These are phyloP conservation scores for Philonicus albiceps DNA, from an alignment of 2,888 invertebrate genomes.

Conservation along the genomic window DNA sequence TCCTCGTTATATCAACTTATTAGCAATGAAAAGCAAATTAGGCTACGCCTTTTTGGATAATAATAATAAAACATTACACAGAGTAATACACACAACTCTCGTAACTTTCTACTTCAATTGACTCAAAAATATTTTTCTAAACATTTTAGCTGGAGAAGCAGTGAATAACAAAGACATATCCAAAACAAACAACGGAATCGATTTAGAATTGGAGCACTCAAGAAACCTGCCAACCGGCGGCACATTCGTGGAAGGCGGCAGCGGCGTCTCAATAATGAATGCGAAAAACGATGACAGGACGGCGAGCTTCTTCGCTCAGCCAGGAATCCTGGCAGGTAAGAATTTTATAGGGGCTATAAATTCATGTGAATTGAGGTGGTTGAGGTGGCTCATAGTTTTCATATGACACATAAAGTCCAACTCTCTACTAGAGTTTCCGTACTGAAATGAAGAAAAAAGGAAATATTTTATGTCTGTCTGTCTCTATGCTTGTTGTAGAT, in stretches of 20 bases:
- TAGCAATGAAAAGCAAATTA: conserved; percentile 11
- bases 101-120: background rate
- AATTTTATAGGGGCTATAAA: conserved; percentile 47
- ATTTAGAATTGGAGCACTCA: conserved; percentile 46
- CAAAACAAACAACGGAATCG: conserved; percentile 47
- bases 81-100: background rate
- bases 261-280: conserved; percentile 82
- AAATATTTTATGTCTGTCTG: too few species aligned
- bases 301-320: conserved; percentile 93
- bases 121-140: background rate
- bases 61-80: background rate
- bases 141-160: conserved; percentile 45
- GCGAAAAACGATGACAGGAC: conserved; percentile 82
- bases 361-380: too few species aligned
- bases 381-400: too few species aligned
- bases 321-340: conserved; percentile 89
- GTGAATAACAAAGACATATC: conserved; percentile 42
- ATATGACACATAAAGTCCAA: too few species aligned
- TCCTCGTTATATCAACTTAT: conserved; percentile 44
- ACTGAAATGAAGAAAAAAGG: too few species aligned
- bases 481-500: too few species aligned
- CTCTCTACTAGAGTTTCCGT: too few species aligned
- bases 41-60: background rate
- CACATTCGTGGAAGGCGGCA: conserved; percentile 59
- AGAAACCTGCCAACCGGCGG: conserved; percentile 45